Percentiles rank a stretch among this genome's conserved stretches.
Evolutionary conservation across 2,888 invertebrate genomes (phyloP).

Genomic region (Lamproptera curius): DNA sequence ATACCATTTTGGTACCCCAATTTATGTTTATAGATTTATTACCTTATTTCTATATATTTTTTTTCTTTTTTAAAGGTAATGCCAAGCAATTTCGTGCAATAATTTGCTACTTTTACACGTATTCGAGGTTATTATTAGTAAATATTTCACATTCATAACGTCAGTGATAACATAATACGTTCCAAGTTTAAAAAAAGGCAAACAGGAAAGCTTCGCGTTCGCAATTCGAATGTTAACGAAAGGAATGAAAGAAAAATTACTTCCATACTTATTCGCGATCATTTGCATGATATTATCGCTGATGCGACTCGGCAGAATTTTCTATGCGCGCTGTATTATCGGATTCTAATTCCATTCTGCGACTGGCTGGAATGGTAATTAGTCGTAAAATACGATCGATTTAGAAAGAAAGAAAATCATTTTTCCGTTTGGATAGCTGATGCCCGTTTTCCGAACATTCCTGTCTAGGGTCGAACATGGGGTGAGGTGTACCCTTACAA

Average conservation of each 20-base stretch:
- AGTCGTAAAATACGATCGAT: constrained; percentile 33
- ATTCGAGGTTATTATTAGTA: too few relatives aligned
- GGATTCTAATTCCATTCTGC: constrained; percentile 29
- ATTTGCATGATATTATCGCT: constrained; percentile 71
- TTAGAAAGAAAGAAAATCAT: constrained; percentile 1
- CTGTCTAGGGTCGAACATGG: constrained; percentile 10
- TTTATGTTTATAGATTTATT: too few relatives aligned
- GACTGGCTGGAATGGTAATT: constrained; percentile 49
- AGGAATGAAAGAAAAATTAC: constrained; percentile 48
- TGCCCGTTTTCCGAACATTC: constrained; percentile 7
- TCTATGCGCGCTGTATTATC: constrained; percentile 38
- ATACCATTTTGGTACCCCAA: too few relatives aligned
- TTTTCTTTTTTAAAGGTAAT: too few relatives aligned
- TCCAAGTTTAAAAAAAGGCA: too few relatives aligned
- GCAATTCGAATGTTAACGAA: constrained; percentile 49
- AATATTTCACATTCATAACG: too few relatives aligned
- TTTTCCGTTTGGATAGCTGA: constrained; percentile 13
- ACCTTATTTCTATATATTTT: too few relatives aligned
- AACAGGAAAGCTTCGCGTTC: constrained; percentile 63
- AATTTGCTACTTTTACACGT: too few relatives aligned
- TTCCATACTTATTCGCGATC: constrained; percentile 58
- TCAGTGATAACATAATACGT: too few relatives aligned
- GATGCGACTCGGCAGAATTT: constrained; percentile 44
- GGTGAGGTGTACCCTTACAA: constrained; percentile 39
- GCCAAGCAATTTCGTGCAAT: too few relatives aligned